These are phyloP conservation scores for Apteryx owenii DNA, from an alignment of 2,113 vertebrate species.

Conservation along the genomic window DNA sequence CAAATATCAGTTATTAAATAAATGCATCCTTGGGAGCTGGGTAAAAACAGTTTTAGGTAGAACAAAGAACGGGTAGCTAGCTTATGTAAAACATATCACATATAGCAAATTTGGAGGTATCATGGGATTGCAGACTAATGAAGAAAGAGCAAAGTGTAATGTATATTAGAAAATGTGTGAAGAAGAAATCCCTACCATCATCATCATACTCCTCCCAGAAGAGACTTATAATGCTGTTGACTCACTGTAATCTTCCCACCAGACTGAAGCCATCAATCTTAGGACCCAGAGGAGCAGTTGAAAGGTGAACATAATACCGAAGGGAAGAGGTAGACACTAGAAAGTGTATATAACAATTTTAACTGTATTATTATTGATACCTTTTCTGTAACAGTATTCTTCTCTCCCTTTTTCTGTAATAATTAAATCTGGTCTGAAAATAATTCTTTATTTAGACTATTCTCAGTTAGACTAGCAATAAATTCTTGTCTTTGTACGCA, in stretches of 20 bases:
- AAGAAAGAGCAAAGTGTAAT: neutral
- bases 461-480: neutral
- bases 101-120: neutral
- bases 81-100: neutral
- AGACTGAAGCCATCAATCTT: accelerated
- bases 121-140: neutral
- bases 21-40: neutral
- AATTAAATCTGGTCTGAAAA: neutral
- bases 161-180: neutral
- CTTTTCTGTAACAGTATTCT: neutral
- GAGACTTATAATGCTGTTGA: neutral
- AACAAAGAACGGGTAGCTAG: neutral
- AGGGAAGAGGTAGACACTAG: neutral
- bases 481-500: neutral
- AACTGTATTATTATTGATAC: neutral
- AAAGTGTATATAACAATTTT: neutral
- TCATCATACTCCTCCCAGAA: neutral
- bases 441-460: neutral
- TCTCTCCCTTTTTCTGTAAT: neutral
- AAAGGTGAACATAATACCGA: neutral
- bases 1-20: neutral
- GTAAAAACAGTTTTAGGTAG: neutral
- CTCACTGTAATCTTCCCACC: neutral
- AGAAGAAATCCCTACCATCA: neutral
- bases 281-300: neutral